phyloP scores from a whole-genome alignment of 2,888 invertebrate species.

The Parelbella ahira region DNA sequence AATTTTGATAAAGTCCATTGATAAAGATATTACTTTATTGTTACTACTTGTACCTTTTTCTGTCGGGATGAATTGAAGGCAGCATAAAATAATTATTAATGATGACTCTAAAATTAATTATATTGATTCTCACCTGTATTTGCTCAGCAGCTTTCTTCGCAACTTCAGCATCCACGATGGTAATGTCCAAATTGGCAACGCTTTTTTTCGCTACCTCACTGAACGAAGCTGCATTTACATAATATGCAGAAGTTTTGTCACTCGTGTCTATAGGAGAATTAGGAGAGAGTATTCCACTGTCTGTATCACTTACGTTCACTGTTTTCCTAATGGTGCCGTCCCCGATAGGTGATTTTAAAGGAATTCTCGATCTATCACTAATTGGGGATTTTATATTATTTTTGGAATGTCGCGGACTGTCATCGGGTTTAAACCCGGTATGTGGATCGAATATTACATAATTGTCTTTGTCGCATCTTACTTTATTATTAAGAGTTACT shows the following conservation, averaged over 20 bases:
- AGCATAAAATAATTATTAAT: no score
- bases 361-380: constrained; percentile 57
- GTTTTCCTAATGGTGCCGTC: constrained; percentile 58
- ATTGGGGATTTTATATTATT: constrained; percentile 54
- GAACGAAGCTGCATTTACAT: constrained; percentile 66
- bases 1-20: no score
- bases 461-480: constrained; percentile 76
- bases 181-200: constrained; percentile 58
- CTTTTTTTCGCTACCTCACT: constrained; percentile 58
- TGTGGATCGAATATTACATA: constrained; percentile 75
- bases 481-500: constrained; percentile 73
- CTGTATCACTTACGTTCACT: constrained; percentile 81
- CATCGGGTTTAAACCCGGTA: constrained; percentile 67
- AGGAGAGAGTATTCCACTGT: constrained; percentile 83
- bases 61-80: no score
- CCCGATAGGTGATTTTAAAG: constrained; percentile 55
- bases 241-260: constrained; percentile 55
- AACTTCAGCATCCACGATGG: constrained; percentile 61
- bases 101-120: no score
- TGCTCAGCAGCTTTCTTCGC: constrained; percentile 73
- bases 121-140: constrained; percentile 69
- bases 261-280: constrained; percentile 80
- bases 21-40: no score
- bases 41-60: no score
- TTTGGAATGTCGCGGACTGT: constrained; percentile 43